Base-by-base conservation (phyloP, 2,797 vertebrate species). In the Oryzias dopingdopingensis region DNA sequence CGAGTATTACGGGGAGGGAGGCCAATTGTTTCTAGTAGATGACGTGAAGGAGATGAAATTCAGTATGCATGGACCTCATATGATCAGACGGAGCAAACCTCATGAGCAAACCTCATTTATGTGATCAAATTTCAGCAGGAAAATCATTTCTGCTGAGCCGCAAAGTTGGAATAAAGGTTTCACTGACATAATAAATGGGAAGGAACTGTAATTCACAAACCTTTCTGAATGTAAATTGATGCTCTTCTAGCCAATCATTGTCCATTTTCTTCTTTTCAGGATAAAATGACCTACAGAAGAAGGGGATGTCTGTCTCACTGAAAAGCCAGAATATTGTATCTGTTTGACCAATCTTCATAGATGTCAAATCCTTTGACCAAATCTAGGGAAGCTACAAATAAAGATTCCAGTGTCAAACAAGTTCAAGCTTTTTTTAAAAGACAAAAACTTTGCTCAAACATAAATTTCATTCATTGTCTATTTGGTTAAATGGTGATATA, bases 161-260 rank as follows among this genome's bases (percentile, higher is more conserved):
- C 42, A 76, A 67, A 71, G 49, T 50, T 47, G 44, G 8, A 65
- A 53, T 41, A 76, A 40, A 18, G 37, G 48, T 62, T 65, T 63
- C 5, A 23, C 17, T 56, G 47, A 63, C 41, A 51, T 73, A 76
- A 84, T 80, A 56, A 67, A 85, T 79, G 65, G 62, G 45, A 46
- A 52, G 62, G 53, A 66, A 59, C 43, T 74, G 29, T 13, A 67
- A 73, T 59, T 61, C 59, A 52, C 41, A 48, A 55, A 62, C 16
- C 22, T 43, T 46, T 48, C 60, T 48, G 52, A 72, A 79, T 78
- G 59, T 55, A 84, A 82, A 81, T 80, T 42, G 55, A 56, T 49
- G 24, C 44, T 73, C 54, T 37, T 67, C 42, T 23, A 50, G 48
- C 49, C 48, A 76, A 79, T 85, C 72, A 76, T 81, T 79, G 69